Evolutionary conservation across 2,797 vertebrate genomes (phyloP).

Genomic region (Thalassophryne amazonica): DNA sequence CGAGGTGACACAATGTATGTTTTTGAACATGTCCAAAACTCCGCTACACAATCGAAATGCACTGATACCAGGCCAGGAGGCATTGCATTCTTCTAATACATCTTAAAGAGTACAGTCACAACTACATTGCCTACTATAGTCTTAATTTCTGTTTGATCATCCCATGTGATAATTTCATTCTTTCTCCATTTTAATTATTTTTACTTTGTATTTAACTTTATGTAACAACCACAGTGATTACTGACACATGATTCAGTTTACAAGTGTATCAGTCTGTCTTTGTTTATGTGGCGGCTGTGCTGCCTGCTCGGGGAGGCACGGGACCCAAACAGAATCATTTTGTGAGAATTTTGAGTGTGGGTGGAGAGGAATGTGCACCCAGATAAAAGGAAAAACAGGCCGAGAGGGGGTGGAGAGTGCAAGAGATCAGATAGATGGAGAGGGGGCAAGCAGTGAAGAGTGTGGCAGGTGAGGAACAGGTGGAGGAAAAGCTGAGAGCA

Average conservation of each 20-base stretch:
- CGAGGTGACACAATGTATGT: no score
- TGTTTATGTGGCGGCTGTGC: constrained; percentile 48
- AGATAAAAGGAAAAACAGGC: constrained; percentile 82
- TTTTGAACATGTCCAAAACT: no score
- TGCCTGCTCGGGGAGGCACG: constrained; percentile 67
- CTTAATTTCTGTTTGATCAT: no score
- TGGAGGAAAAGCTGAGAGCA: constrained; percentile 51
- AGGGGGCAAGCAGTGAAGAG: constrained; percentile 50
- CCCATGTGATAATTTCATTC: no score
- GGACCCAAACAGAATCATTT: constrained; percentile 85
- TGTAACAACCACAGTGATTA: constrained; percentile 29
- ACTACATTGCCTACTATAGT: no score
- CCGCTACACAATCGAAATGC: no score
- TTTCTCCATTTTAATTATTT: constrained; percentile 49
- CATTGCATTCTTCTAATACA: no score
- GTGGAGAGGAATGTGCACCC: constrained; percentile 83
- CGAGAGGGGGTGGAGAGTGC: constrained; percentile 65
- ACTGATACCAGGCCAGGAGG: no score
- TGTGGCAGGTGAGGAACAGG: constrained; percentile 58
- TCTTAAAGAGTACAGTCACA: no score
- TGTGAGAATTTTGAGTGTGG: constrained; percentile 81
- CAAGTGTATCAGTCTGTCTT: constrained; percentile 25
- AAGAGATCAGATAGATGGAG: constrained; percentile 64
- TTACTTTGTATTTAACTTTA: constrained; percentile 46
- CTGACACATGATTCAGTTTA: no score